Evolutionary conservation across 1,140 invertebrate genomes (phyloP), one percentile per base, ranked within the genome.

Genomic region (Heliconius congener): DNA sequence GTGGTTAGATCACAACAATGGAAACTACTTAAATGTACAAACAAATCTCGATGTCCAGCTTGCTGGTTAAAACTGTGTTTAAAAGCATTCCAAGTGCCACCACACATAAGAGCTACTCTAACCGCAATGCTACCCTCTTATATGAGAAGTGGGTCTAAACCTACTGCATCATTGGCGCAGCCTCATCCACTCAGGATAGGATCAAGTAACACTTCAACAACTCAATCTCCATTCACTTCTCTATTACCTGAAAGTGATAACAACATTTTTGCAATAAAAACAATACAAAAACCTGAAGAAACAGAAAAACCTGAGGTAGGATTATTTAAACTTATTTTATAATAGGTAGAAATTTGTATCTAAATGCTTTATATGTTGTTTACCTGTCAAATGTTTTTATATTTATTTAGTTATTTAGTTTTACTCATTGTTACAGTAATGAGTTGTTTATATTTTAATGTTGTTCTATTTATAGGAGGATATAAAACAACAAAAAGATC

Each of bases 31-130:
- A 95, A 95, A 88, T 96, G 96, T 87, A 95, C 96, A 70, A 97
- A 97, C 85, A 96, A 96, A 85, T 95, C 96, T 70, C 93, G 97
- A 60, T 98, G 98, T 93, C 96, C 97, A 77, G 97, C 97, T n/a
- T 98, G 98, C 88, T 98, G 97, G 97, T 94, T 98, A 5, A 97
- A 97, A 91, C 96, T 97, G 95, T 98, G 97, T 90, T 90, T 98
- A 19, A 96, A 96, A 83, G 96, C 96, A 72, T 97, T 98, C 90
- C 96, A 97, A 91, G 96, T 98, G 85, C 97, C 97, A 75, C 91
- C 95, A 66, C 95, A 95, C 18, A 95, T 97, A 73, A 96, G 96
- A 86, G 93, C 96, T 76, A 96, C 96, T 75, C 90, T 97, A 78
- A 95, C 95, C 82, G 95, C 95, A 42, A 95, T 97, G 88, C 89